Conservation (phyloP, 2,113 vertebrate species). For the Lucifuga dentata region DNA sequence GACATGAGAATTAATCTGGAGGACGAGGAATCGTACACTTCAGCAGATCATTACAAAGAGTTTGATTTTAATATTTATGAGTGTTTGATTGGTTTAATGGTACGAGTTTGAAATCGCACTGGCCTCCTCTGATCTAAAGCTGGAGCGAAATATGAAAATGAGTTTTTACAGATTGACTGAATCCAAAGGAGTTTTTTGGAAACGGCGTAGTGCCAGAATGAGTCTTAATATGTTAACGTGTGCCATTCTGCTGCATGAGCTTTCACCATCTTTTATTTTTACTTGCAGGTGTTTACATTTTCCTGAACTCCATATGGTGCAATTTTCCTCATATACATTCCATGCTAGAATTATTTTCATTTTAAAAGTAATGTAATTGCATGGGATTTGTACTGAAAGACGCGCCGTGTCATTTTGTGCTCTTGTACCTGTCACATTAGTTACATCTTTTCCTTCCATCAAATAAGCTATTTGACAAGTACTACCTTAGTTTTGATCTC, state of each 20-base stretch:
- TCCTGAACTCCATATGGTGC: slow-evolving; percentile 44
- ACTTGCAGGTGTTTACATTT: slow-evolving; percentile 30
- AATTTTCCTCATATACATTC: slow-evolving; percentile 59
- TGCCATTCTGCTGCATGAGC: slow-evolving; percentile 36
- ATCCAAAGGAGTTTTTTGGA: slow-evolving; percentile 31
- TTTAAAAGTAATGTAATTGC: too few species aligned
- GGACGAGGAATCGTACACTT: slow-evolving; percentile 1
- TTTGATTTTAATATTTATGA: not conserved
- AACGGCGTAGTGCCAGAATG: slow-evolving; percentile 10
- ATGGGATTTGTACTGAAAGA: too few species aligned
- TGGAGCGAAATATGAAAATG: not conserved
- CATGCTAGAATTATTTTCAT: slow-evolving; percentile 26
- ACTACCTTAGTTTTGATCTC: slow-evolving; percentile 11
- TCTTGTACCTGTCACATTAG: not conserved
- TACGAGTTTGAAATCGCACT: slow-evolving; percentile 14
- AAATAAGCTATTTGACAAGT: slow-evolving; percentile 6
- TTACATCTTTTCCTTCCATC: too few species aligned
- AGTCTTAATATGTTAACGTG: slow-evolving; percentile 3
- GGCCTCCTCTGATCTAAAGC: slow-evolving; percentile 12
- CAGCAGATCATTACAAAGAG: not conserved
- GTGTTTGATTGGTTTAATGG: not conserved
- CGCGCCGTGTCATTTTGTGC: too few species aligned
- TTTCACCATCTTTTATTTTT: slow-evolving; percentile 24
- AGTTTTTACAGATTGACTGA: slow-evolving; percentile 21
- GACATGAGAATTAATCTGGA: not conserved